Evolutionary conservation across 30 jellyfish, hydroid and myxozoan species (phyloP).

Genomic region (Rhopilema esculentum): DNA sequence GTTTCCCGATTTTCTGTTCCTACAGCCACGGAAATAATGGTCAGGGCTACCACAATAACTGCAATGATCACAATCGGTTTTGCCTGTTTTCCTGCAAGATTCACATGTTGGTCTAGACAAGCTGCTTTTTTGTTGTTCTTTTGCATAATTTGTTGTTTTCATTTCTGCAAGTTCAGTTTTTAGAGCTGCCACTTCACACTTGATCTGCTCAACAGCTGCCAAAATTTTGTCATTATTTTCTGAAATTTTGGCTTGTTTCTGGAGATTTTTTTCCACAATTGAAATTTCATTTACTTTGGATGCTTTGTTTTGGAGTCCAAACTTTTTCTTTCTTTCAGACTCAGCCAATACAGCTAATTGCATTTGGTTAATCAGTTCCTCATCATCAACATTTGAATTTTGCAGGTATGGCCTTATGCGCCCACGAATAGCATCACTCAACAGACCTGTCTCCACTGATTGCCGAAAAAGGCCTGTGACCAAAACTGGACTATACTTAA

Average conservation of each 20-base stretch:
- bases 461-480: conserved; percentile 36
- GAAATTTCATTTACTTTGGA: conserved; percentile 29
- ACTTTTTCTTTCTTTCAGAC: conserved; percentile 58
- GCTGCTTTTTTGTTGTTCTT: conserved; percentile 11
- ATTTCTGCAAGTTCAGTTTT: conserved; percentile 8
- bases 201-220: conserved; percentile 35
- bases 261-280: conserved; percentile 13
- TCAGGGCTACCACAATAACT: conserved; percentile 35
- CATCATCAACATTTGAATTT: conserved; percentile 34
- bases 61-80: conserved; percentile 16
- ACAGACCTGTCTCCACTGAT: conserved; percentile 62
- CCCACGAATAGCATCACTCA: conserved; percentile 40
- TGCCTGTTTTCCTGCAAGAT: conserved; percentile 29
- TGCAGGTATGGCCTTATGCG: conserved; percentile 44
- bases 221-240: conserved; percentile 15
- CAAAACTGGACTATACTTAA: conserved; percentile 44
- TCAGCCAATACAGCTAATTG: conserved; percentile 41
- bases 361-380: conserved; percentile 32
- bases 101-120: conserved; percentile 4
- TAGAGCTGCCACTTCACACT: conserved; percentile 35
- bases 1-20: conserved; percentile 70
- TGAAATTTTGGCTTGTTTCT: conserved; percentile 4
- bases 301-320: conserved; percentile 10
- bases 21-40: conserved; percentile 73
- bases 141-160: conserved; percentile 16